Evolutionary conservation across 2,113 vertebrate species (phyloP), one percentile per base, ranked within the genome.

Genomic region (Xenopus laevis): DNA sequence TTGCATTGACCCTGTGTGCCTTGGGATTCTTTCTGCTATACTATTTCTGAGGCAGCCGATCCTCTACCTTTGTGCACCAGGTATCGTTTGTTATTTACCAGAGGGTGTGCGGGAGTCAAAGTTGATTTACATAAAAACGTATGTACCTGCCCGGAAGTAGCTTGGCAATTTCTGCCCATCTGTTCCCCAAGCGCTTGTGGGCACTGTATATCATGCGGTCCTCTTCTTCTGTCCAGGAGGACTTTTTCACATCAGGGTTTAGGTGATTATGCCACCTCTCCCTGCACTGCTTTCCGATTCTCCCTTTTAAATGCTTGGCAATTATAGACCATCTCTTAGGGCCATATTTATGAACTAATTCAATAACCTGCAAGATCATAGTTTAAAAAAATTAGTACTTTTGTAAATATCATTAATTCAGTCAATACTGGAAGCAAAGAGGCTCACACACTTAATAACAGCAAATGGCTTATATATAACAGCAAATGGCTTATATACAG

Each of bases 121-220:
- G n/a, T n/a, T n/a, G n/a, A n/a, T n/a, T n/a, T n/a, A n/a, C n/a
- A n/a, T n/a, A 27, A 27, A 27, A 27, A 27, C 23, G 1, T 27
- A 4, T 27, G 23, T 76, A 98, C 97, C 97, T 94, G 89, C 97
- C 97, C 80, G 97, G 96, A 83, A 99, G 95, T 18, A 99, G 90
- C 81, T 99, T 99, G 50, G 97, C 97, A 88, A 99, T 99, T 91
- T 99, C 97, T 71, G 97, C 97, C 97, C 97, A 99, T 80, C 97
- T 94, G 87, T 99, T 99, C 81, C 97, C 97, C 50, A 99, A 86
- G 44, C 94, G 94, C 80, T 94, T 96, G 87, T 98, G 96, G 82
- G 97, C 97, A 80, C 98, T 94, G 53, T 97, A 98, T 85, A 99
- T 98, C 80, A 99, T 92, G 53, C 89, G 89, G 85, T 99, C 97